phyloP scores from a whole-genome alignment of 2,113 vertebrate species.

The Argyrosomus japonicus region DNA sequence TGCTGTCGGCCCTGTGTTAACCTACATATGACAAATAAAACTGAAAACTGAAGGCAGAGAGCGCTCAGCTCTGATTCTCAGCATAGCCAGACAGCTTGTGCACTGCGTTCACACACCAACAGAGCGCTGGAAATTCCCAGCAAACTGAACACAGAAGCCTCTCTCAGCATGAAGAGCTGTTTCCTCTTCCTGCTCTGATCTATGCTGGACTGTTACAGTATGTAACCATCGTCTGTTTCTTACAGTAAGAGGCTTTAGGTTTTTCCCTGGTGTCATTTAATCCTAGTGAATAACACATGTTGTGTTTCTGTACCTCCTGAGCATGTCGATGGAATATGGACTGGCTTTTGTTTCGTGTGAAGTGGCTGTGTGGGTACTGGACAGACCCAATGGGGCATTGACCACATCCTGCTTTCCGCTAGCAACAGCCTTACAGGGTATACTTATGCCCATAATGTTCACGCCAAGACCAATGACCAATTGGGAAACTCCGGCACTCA shows the following conservation, averaged over 20 bases:
- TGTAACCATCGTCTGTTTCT: no score
- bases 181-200: neutral
- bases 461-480: no score
- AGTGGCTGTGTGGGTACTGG: no score
- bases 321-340: neutral
- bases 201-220: neutral
- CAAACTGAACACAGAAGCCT: neutral
- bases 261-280: neutral
- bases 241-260: neutral
- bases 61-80: neutral
- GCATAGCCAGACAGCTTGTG: neutral
- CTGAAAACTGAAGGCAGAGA: neutral
- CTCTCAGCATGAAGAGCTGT: neutral
- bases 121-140: neutral
- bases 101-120: neutral
- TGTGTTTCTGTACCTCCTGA: neutral
- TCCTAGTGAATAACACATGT: neutral
- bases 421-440: neutral
- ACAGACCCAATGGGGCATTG: no score
- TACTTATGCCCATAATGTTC: neutral
- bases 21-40: no score
- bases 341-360: no score
- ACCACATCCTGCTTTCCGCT: no score
- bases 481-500: neutral
- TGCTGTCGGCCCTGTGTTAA: no score